phyloP scores from a whole-genome alignment of 2,113 vertebrate species.

The Opisthocomus hoazin region DNA sequence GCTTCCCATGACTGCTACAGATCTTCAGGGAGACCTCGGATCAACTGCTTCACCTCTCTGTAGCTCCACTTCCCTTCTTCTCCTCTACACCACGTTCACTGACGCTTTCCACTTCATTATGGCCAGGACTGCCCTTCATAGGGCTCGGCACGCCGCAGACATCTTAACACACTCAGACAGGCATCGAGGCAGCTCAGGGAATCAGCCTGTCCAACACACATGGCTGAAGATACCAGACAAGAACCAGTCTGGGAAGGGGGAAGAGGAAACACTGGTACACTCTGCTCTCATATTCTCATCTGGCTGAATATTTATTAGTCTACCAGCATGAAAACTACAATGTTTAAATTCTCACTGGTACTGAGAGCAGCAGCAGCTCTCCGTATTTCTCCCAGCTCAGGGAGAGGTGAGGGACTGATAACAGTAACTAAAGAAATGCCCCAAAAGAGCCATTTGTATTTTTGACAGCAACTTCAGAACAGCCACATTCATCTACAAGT shows the following conservation, averaged over 20 bases:
- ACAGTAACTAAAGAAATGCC: not conserved
- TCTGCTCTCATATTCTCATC: not conserved
- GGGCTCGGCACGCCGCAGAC: not conserved
- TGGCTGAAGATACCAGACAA: not conserved
- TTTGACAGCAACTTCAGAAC: not conserved
- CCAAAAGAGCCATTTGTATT: not conserved
- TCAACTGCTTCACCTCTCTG: not conserved
- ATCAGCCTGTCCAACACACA: not conserved
- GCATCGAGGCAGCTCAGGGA: not conserved
- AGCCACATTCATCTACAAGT: not conserved
- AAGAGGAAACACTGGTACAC: not conserved
- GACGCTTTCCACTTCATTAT: not conserved
- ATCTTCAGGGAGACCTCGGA: not conserved
- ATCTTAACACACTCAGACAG: not conserved
- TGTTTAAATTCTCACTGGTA: not conserved
- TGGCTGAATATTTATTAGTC: not conserved
- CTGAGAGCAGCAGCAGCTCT: not conserved
- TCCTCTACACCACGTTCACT: not conserved
- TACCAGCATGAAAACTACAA: not conserved
- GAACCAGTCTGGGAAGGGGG: not conserved
- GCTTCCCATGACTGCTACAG: not conserved
- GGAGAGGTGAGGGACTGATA: not conserved
- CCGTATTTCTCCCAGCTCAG: not conserved
- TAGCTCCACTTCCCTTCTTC: not conserved
- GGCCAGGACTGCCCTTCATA: not conserved